A percentile compares a stretch with the other conserved stretches of the same genome.
Conservation (phyloP, 2,888 invertebrate genomes). For the Chesias legatella region DNA sequence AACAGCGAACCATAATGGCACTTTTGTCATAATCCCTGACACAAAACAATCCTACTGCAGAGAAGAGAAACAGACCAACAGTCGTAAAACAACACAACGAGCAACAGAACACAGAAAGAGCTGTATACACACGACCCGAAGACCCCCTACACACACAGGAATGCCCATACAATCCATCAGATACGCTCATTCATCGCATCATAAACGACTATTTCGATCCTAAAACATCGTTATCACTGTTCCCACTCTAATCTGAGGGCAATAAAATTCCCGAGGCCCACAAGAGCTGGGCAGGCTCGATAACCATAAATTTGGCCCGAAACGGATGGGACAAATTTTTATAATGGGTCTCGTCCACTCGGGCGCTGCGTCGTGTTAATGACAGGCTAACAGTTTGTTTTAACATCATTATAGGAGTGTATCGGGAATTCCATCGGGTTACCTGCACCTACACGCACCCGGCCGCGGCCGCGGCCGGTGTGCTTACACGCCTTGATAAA, state of each 20-base stretch:
- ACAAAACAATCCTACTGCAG: too few relatives aligned
- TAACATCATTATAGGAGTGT: slow-evolving; percentile 79
- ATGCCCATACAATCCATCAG: slow-evolving; percentile 35
- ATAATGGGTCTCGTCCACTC: slow-evolving; percentile 78
- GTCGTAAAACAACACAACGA: too few relatives aligned
- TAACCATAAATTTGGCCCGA: slow-evolving; percentile 77
- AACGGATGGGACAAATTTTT: slow-evolving; percentile 81
- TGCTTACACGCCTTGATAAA: slow-evolving; percentile 46
- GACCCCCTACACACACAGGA: slow-evolving; percentile 27
- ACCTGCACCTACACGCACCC: slow-evolving; percentile 55
- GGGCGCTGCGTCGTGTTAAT: slow-evolving; percentile 72
- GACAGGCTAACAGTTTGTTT: slow-evolving; percentile 79
- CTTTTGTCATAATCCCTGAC: too few relatives aligned
- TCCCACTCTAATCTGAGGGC: slow-evolving; percentile 74
- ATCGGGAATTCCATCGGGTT: slow-evolving; percentile 76
- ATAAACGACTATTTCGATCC: slow-evolving; percentile 61
- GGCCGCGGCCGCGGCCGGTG: slow-evolving; percentile 39
- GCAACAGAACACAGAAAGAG: slow-evolving; percentile 11
- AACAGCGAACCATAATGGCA: too few relatives aligned
- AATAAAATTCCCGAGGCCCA: slow-evolving; percentile 73
- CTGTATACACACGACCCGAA: slow-evolving; percentile 4
- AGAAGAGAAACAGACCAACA: too few relatives aligned
- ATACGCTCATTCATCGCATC: slow-evolving; percentile 54
- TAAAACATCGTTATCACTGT: slow-evolving; percentile 76
- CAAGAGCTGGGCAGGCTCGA: slow-evolving; percentile 71